Base-by-base conservation (phyloP, 1,140 invertebrate genomes). In the Papilio polytes region DNA sequence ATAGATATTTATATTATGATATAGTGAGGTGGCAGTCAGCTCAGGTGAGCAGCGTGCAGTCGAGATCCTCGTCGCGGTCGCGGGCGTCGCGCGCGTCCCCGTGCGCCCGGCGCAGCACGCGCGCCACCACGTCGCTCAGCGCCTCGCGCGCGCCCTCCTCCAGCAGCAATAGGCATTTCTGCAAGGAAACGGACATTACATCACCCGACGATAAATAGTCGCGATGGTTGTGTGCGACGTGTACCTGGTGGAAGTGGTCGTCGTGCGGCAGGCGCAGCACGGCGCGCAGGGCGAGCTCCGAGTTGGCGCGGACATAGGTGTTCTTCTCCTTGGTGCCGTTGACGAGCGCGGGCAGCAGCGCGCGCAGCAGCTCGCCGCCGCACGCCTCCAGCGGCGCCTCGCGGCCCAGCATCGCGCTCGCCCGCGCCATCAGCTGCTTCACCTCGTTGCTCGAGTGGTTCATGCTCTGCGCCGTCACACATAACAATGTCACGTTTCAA, bases 321-420 rank as follows among this genome's bases (percentile, higher is more conserved):
- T 99, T 99, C 94, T 99, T 99, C 95, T 99, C 99, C 95, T 99
- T 99, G 26, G 98, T 99, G 79, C 99, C 99, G 95, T 99, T 99
- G 2, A 99, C 98, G 80, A 99, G 95, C 20, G 97, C 91, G 89
- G 97, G 98, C 48, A 98, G 95, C 80, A 98, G 91, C 85, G 98
- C 97, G 6, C 85, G 98, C 97, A 7, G 95, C 94, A 97, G 96
- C 87, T 96, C 83, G 95, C 82, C 96, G 95, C 78, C 95, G 89
- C 56, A 94, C 97, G 97, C 18, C 98, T 80, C 96, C 94, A 88
- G 93, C 95, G 87, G 97, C 96, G 81, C 97, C 83, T 92, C 95
- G 88, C 96, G 96, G 13, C 97, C 97, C 41, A 98, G 93, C 91
- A 97, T 96, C 72, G 96, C 97, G 80, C 97, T 97, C 12, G 98